phyloP scores from a whole-genome alignment of 2,113 vertebrate genomes.

The Rissa tridactyla region DNA sequence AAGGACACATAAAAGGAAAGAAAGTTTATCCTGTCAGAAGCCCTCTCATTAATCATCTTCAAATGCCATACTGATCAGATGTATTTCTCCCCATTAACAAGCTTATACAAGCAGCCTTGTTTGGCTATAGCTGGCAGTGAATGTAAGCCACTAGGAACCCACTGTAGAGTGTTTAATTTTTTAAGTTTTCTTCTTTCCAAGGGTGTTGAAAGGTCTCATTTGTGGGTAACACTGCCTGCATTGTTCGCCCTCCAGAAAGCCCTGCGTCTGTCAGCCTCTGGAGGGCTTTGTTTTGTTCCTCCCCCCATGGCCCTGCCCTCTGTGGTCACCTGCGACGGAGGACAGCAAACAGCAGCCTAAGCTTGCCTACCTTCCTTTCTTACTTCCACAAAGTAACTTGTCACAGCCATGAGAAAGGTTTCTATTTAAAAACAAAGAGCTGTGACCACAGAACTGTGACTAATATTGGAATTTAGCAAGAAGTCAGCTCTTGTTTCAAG shows the following conservation, averaged over 20 bases:
- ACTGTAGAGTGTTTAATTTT: conserved; percentile 62
- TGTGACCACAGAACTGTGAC: conserved; percentile 86
- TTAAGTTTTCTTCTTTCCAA: conserved; percentile 63
- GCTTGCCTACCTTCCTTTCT: background rate
- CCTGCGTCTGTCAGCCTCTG: conserved; percentile 40
- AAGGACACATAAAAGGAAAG: conserved; percentile 62
- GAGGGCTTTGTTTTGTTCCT: conserved; percentile 31
- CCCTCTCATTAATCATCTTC: conserved; percentile 78
- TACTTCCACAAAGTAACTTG: conserved; percentile 58
- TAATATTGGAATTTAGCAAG: conserved; percentile 99
- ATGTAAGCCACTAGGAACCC: conserved; percentile 35
- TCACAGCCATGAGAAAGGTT: conserved; percentile 70
- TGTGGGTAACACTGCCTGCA: conserved; percentile 47
- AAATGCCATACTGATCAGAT: conserved; percentile 67
- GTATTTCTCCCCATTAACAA: conserved; percentile 70
- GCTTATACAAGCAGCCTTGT: conserved; percentile 68
- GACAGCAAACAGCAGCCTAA: conserved; percentile 34
- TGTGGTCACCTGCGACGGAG: conserved; percentile 39
- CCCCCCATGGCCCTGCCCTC: background rate
- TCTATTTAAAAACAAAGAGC: conserved; percentile 67
- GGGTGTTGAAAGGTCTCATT: conserved; percentile 69
- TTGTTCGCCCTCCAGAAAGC: conserved; percentile 51
- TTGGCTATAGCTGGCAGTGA: conserved; percentile 28
- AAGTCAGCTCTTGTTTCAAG: conserved; percentile 97
- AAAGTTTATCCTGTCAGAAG: conserved; percentile 62